Evolutionary conservation across 2,113 vertebrate species (phyloP).

Genomic region (Mustelus asterias): DNA sequence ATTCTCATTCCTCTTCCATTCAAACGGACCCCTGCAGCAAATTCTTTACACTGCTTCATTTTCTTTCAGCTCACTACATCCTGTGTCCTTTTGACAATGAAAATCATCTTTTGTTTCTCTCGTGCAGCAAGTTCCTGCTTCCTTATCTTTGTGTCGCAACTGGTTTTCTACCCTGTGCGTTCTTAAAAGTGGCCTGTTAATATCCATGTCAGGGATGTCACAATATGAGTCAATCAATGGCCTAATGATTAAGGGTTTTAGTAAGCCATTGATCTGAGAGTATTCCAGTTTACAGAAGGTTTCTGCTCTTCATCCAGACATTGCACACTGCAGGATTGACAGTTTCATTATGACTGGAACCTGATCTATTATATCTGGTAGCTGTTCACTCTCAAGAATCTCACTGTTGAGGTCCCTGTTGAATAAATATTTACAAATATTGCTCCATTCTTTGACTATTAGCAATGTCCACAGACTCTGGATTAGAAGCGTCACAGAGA

Average conservation of each 20-base stretch:
- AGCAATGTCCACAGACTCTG: conserved; percentile 37
- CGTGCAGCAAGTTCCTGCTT: neutral
- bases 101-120: conserved; percentile 12
- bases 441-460: conserved; percentile 35
- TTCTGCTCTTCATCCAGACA: neutral
- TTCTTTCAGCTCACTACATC: neutral
- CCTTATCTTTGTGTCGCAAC: neutral
- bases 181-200: neutral
- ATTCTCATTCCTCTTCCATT: conserved; percentile 23
- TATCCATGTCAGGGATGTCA: neutral
- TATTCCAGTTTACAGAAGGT: too few relatives aligned
- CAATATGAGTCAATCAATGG: neutral
- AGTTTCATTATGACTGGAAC: neutral
- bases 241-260: neutral
- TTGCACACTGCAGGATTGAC: neutral
- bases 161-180: neutral
- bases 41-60: neutral
- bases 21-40: neutral
- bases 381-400: neutral
- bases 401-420: neutral
- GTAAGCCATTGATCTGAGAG: neutral
- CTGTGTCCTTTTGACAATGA: neutral
- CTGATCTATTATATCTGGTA: neutral
- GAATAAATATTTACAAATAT: neutral
- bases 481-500: neutral